These are phyloP conservation scores for Tragelaphus buxtoni DNA, from an alignment of 2,113 vertebrate species.

Conservation along the genomic window DNA sequence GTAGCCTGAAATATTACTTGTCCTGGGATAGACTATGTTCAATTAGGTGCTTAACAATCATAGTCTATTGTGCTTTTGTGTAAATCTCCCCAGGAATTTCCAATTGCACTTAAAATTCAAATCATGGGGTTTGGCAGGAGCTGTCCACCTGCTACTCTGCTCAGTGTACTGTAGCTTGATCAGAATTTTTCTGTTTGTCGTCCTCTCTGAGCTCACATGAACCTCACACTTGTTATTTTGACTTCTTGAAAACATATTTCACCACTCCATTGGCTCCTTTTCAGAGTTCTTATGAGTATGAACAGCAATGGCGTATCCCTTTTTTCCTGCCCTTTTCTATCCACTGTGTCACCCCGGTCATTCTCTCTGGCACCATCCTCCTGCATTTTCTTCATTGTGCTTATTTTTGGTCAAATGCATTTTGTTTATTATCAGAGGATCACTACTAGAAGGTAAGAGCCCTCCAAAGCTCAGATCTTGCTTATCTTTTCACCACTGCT, in stretches of 20 bases:
- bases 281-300: rapidly evolving
- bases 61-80: not conserved
- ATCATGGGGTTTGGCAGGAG: rapidly evolving
- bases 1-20: not conserved
- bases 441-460: not conserved
- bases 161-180: rapidly evolving
- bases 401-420: rapidly evolving
- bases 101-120: not conserved
- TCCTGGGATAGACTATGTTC: not conserved
- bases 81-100: not conserved
- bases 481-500: not conserved
- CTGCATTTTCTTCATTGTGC: not conserved
- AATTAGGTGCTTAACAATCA: not conserved
- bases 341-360: not conserved
- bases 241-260: too few species aligned
- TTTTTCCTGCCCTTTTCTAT: not conserved
- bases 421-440: not conserved
- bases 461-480: not conserved
- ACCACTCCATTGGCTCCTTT: not conserved
- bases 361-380: rapidly evolving
- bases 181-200: not conserved
- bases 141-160: too few species aligned
- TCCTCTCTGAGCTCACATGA: not conserved
- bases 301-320: rapidly evolving
- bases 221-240: not conserved